Percentiles rank a stretch among this genome's conserved stretches.
Evolutionary conservation across 30 jellyfish, hydroid and myxozoan genomes (phyloP).

Genomic region (Hydractinia echinata): DNA sequence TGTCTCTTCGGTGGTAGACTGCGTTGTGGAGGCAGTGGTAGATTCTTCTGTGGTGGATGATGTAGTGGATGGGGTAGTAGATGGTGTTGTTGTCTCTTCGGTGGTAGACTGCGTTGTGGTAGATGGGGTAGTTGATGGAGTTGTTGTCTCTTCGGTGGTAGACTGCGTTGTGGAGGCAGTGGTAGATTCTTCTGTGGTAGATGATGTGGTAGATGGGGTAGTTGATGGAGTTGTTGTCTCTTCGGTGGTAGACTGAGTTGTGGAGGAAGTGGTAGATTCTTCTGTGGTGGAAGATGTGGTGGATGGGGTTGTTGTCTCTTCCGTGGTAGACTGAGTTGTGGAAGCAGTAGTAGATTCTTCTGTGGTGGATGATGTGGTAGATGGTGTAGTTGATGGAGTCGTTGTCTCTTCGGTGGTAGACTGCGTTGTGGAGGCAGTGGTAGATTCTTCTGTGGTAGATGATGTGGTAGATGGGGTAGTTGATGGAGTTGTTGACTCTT

Average conservation of each 20-base stretch:
- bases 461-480: conserved; percentile 5
- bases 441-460: neutral
- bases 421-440: neutral
- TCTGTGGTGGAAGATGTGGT: conserved; percentile 18
- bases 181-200: conserved; percentile 8
- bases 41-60: neutral
- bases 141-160: conserved; percentile 3
- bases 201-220: conserved; percentile 8
- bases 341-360: conserved; percentile 4
- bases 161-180: conserved; percentile 8
- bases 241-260: conserved; percentile 18
- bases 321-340: conserved; percentile 11
- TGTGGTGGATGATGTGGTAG: conserved; percentile 16
- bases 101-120: neutral
- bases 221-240: conserved; percentile 8
- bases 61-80: neutral
- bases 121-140: conserved; percentile 11
- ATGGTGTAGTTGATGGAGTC: conserved; percentile 3
- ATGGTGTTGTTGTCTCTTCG: too few species aligned
- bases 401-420: conserved; percentile 8
- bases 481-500: conserved; percentile 1
- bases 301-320: conserved; percentile 13
- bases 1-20: neutral
- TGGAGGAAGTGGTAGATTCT: conserved; percentile 23
- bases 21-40: neutral